Evolutionary conservation across 2,113 vertebrate species (phyloP).

Genomic region (Dicaeum eximium): DNA sequence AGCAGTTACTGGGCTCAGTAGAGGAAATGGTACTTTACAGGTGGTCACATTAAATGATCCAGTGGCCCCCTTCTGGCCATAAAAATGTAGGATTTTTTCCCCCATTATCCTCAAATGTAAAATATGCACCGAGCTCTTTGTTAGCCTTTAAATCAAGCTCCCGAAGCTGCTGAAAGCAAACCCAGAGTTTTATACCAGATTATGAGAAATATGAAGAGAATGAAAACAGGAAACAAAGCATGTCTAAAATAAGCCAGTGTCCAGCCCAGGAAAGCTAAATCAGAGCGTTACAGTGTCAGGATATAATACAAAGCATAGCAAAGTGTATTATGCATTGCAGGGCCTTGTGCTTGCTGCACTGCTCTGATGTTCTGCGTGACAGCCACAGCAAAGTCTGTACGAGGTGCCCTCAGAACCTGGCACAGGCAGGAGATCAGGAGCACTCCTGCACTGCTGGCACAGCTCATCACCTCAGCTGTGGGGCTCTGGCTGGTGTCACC

Average conservation of each 20-base stretch:
- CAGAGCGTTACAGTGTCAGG: not conserved
- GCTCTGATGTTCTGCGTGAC: rapidly evolving
- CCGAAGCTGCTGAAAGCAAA: constrained; percentile 34
- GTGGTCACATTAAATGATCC: constrained; percentile 52
- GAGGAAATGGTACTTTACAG: constrained; percentile 14
- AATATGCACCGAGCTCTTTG: constrained; percentile 1
- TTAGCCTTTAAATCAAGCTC: constrained; percentile 37
- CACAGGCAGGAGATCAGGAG: not conserved
- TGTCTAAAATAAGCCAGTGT: not conserved
- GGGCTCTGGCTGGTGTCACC: rapidly evolving
- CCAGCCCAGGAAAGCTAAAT: not conserved
- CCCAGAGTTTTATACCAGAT: not conserved
- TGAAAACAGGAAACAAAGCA: constrained; percentile 22
- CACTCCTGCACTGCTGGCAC: not conserved
- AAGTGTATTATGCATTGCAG: not conserved
- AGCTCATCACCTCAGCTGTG: not conserved
- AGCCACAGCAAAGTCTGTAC: not conserved
- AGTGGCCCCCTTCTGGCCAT: constrained; percentile 37
- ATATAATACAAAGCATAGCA: not conserved
- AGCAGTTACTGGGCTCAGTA: not conserved
- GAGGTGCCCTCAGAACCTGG: not conserved
- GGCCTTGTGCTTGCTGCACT: not conserved
- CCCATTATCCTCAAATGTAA: constrained; percentile 25
- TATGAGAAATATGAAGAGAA: not conserved
- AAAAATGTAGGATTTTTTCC: constrained; percentile 20